Evolutionary conservation across 2,113 vertebrate species (phyloP).

Genomic region (Sinocyclocheilus maitianheensis): DNA sequence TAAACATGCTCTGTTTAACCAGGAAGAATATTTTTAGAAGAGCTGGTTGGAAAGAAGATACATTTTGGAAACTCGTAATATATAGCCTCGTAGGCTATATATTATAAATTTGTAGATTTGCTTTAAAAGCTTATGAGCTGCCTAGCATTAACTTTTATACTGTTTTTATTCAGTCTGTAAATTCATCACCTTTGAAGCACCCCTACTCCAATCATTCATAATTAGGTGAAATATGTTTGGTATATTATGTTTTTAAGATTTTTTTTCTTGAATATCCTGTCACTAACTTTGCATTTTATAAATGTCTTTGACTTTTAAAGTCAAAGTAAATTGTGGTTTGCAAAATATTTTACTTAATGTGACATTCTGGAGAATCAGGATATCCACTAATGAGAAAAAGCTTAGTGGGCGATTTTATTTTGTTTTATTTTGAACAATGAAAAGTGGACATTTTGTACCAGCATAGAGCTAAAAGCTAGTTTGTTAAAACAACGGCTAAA

Average conservation of each 20-base stretch:
- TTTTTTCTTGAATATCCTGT: neutral
- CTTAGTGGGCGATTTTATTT: neutral
- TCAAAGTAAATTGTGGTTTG: too few relatives aligned
- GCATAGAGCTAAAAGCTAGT: neutral
- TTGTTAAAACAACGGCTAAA: neutral
- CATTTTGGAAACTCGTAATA: neutral
- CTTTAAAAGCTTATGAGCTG: neutral
- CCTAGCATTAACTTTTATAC: too few relatives aligned
- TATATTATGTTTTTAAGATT: neutral
- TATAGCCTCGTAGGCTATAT: neutral
- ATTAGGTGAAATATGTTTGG: neutral
- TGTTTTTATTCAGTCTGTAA: neutral
- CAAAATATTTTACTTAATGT: neutral
- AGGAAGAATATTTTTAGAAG: neutral
- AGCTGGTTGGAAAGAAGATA: neutral
- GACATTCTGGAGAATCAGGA: neutral
- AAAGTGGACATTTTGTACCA: neutral
- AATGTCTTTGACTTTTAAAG: neutral
- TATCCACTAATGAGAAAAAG: neutral
- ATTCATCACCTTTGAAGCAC: neutral
- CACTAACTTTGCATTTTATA: neutral
- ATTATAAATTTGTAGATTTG: neutral
- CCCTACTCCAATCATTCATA: neutral
- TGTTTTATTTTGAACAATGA: neutral
- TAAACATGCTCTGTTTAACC: constrained; percentile 8